phyloP scores from a whole-genome alignment of 2,888 invertebrate species.

The Limnephilus auricula region DNA sequence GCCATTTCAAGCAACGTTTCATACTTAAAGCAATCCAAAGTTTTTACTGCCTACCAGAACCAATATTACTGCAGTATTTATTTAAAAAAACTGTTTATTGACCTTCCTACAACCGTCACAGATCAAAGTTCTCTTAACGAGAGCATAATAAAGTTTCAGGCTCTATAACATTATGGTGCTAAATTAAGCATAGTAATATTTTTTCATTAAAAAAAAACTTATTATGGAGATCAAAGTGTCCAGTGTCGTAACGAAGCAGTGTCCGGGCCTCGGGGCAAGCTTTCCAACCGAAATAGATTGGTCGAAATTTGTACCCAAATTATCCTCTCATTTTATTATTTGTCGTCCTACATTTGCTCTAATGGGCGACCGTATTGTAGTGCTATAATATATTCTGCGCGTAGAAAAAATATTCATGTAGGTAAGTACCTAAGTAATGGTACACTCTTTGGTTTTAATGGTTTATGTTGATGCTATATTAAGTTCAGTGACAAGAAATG shows the following conservation, averaged over 20 bases:
- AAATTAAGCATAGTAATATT: neutral
- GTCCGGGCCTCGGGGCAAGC: conserved; percentile 2
- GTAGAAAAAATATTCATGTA: neutral
- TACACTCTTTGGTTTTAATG: neutral
- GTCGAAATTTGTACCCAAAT: neutral
- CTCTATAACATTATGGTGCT: neutral
- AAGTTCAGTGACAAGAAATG: neutral
- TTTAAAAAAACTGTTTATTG: neutral
- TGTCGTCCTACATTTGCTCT: neutral
- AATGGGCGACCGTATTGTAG: neutral
- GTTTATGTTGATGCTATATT: neutral
- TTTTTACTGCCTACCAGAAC: neutral
- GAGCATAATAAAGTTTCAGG: neutral
- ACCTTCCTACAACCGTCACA: neutral
- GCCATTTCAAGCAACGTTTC: too few relatives aligned
- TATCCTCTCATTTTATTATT: conserved; percentile 2
- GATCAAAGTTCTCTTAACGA: neutral
- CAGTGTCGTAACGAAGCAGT: neutral
- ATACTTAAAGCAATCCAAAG: neutral
- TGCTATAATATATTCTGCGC: neutral
- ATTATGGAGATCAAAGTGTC: neutral
- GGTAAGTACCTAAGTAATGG: neutral
- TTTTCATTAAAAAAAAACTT: neutral
- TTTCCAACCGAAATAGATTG: neutral
- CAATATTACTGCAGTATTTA: neutral